Conservation (phyloP, 2,113 vertebrate species). For the Anseranas semipalmata region DNA sequence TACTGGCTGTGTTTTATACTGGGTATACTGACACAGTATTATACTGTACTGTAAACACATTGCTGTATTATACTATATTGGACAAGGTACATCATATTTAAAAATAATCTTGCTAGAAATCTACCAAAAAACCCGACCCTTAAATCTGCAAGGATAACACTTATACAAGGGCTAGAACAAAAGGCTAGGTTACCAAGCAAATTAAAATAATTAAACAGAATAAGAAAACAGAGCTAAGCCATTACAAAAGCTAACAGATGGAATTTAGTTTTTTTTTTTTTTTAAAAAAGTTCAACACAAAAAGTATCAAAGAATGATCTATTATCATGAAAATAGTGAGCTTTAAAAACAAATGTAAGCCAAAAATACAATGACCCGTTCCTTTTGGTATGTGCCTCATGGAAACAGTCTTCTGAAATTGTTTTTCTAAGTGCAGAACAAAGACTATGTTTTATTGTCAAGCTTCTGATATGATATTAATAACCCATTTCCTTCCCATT, state of each 20-base stretch:
- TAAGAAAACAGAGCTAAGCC: background rate
- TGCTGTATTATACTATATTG: background rate
- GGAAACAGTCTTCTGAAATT: background rate
- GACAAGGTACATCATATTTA: background rate
- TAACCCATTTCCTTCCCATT: background rate
- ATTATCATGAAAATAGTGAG: background rate
- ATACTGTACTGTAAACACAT: background rate
- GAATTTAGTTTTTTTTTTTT: too few species aligned
- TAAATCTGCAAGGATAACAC: background rate
- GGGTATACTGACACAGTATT: slow-evolving; percentile 7
- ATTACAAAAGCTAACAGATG: background rate
- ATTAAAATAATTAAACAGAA: background rate
- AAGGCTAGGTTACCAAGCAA: background rate
- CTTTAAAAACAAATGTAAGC: background rate
- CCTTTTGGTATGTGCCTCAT: background rate
- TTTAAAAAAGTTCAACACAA: background rate
- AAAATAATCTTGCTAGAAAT: background rate
- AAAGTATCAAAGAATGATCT: background rate
- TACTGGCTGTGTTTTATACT: background rate
- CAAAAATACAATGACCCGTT: background rate
- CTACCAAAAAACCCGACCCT: background rate
- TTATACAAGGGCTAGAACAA: background rate
- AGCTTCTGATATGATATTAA: slow-evolving; percentile 1
- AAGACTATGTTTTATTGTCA: background rate
- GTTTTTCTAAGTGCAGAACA: background rate